These are phyloP conservation scores for Crocodylus rhombifer DNA, from an alignment of 2,797 vertebrate genomes.

Conservation along the genomic window DNA sequence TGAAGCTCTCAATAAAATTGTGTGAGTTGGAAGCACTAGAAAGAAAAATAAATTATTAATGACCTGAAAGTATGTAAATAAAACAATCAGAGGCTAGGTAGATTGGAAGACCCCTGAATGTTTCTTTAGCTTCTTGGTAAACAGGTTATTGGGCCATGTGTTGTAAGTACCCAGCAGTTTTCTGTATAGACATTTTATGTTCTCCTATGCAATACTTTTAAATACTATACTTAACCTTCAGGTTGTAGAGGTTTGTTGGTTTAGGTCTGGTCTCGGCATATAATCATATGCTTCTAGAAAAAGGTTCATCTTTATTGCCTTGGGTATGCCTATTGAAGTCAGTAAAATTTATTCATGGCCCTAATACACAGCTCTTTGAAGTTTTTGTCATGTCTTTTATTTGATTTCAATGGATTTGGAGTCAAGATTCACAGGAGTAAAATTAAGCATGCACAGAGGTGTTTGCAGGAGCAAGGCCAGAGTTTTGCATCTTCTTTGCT, in stretches of 20 bases:
- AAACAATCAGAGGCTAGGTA: background rate
- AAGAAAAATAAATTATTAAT: too few species aligned
- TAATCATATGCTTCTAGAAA: too few species aligned
- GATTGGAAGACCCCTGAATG: background rate
- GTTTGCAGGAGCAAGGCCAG: background rate
- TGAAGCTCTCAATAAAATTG: too few species aligned
- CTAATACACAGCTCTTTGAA: background rate
- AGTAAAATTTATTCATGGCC: background rate
- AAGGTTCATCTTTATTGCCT: background rate
- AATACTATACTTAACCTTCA: background rate
- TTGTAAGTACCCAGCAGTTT: background rate
- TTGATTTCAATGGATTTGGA: background rate
- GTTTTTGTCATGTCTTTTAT: rapidly evolving
- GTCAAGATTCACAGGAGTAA: background rate
- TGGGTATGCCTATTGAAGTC: background rate
- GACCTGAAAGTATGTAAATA: too few species aligned
- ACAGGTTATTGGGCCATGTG: background rate
- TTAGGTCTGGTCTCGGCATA: background rate
- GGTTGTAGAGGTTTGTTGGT: background rate
- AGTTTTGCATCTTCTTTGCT: background rate
- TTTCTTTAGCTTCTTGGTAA: too few species aligned
- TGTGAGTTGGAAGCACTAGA: too few species aligned
- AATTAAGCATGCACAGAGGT: background rate
- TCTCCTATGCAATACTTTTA: background rate
- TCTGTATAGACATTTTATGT: background rate